These are phyloP conservation scores for Morus bassanus DNA, from an alignment of 2,797 vertebrate genomes.

Conservation along the genomic window DNA sequence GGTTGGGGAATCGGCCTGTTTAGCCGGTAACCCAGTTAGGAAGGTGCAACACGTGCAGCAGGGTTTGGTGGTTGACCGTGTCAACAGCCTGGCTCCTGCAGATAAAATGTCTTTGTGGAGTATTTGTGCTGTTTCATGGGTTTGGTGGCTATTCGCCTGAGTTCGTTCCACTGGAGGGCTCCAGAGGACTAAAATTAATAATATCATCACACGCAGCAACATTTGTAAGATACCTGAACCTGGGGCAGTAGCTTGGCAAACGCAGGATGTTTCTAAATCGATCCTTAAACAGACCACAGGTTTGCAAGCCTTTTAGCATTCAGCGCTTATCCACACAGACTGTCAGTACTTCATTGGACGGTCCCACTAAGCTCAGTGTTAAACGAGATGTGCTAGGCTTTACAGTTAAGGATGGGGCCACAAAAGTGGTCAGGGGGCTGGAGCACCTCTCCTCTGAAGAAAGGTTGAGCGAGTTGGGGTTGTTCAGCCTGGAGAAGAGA, in stretches of 20 bases:
- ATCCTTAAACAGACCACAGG: no score
- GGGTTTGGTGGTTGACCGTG: neutral
- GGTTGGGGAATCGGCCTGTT: rapidly evolving
- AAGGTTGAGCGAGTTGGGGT: neutral
- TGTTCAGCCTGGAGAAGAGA: neutral
- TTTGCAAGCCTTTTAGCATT: neutral
- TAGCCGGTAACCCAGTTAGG: neutral
- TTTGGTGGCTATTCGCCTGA: neutral
- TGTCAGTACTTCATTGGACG: neutral
- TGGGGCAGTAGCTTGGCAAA: neutral
- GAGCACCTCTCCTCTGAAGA: rapidly evolving
- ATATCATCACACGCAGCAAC: neutral
- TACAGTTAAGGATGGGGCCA: neutral
- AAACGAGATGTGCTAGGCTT: neutral
- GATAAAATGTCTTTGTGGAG: neutral
- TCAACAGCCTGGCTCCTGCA: neutral
- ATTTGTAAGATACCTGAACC: neutral
- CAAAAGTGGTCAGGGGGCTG: neutral
- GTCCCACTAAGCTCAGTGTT: neutral
- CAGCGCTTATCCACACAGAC: neutral
- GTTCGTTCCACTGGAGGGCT: constrained; percentile 19
- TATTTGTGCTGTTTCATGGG: neutral
- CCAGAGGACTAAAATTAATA: neutral
- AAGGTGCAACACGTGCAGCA: neutral
- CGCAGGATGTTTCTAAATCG: neutral